These are phyloP conservation scores for Neodontobutis hainanensis DNA, from an alignment of 2,113 vertebrate genomes.

Conservation along the genomic window DNA sequence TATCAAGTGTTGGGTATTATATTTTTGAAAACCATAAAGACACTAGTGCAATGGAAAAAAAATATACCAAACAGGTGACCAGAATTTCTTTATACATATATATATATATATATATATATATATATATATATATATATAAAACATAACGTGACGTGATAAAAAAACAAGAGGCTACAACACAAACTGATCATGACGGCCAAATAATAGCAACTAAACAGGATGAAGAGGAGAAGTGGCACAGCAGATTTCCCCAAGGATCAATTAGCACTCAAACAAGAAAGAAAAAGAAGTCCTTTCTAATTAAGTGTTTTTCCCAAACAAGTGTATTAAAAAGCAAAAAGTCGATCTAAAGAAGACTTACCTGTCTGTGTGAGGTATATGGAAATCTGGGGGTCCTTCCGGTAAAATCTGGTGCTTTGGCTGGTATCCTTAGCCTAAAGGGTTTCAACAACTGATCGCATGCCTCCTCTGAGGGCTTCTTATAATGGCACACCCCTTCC, in stretches of 20 bases:
- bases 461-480: conserved; percentile 78
- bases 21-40: conserved; percentile 36
- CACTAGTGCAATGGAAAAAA: conserved; percentile 60
- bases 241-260: conserved; percentile 22
- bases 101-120: too few species aligned
- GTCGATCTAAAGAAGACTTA: conserved; percentile 52
- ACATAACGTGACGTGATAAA: neutral
- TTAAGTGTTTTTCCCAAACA: conserved; percentile 19
- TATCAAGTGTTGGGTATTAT: conserved; percentile 34
- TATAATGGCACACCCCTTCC: conserved; percentile 81
- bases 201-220: neutral
- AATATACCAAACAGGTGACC: conserved; percentile 17
- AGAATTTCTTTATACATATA: conserved; percentile 1
- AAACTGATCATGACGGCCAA: neutral
- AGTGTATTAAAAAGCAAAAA: conserved; percentile 2
- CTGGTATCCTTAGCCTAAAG: conserved; percentile 74
- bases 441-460: conserved; percentile 76
- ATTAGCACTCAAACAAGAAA: conserved; percentile 10
- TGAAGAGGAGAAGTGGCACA: conserved; percentile 16
- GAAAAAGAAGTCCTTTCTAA: conserved; percentile 26
- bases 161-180: neutral
- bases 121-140: too few species aligned
- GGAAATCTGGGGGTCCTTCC: conserved; percentile 32
- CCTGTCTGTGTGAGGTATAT: conserved; percentile 46
- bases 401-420: conserved; percentile 54